These are phyloP conservation scores for Mus spicilegus DNA, from an alignment of 2,113 vertebrate genomes.

Conservation along the genomic window DNA sequence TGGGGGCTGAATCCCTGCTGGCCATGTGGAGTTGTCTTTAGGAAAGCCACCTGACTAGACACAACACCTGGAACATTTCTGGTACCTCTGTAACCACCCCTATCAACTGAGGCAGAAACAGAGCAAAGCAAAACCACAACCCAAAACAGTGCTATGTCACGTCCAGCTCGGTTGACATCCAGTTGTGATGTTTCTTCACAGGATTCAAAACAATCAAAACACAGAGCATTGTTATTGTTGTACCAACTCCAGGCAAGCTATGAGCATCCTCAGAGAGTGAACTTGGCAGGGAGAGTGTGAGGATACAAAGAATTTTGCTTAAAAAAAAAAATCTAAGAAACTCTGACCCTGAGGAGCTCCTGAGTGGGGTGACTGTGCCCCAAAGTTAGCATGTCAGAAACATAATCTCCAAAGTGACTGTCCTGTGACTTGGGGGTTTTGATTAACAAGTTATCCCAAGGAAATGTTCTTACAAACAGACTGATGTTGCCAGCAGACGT, in stretches of 20 bases:
- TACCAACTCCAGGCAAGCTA: neutral
- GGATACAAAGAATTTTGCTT: too few relatives aligned
- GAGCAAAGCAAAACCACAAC: neutral
- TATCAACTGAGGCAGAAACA: neutral
- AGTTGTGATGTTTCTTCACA: neutral
- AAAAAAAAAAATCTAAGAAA: too few relatives aligned
- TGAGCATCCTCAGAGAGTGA: neutral
- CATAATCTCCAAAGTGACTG: neutral
- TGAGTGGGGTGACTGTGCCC: neutral
- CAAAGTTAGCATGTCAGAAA: neutral
- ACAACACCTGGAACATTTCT: neutral
- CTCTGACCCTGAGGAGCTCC: neutral
- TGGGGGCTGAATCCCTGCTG: neutral
- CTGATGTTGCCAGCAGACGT: neutral
- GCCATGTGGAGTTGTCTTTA: neutral
- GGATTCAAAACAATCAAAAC: neutral
- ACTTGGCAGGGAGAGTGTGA: neutral
- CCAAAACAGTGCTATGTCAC: rapidly evolving
- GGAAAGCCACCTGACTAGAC: neutral
- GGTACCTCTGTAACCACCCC: neutral
- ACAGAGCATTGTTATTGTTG: neutral
- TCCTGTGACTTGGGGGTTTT: neutral
- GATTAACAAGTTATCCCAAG: too few relatives aligned
- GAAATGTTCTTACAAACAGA: neutral
- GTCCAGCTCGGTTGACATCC: neutral